Base-by-base conservation (phyloP, 1,140 invertebrate species). In the Drosophila mayri region DNA sequence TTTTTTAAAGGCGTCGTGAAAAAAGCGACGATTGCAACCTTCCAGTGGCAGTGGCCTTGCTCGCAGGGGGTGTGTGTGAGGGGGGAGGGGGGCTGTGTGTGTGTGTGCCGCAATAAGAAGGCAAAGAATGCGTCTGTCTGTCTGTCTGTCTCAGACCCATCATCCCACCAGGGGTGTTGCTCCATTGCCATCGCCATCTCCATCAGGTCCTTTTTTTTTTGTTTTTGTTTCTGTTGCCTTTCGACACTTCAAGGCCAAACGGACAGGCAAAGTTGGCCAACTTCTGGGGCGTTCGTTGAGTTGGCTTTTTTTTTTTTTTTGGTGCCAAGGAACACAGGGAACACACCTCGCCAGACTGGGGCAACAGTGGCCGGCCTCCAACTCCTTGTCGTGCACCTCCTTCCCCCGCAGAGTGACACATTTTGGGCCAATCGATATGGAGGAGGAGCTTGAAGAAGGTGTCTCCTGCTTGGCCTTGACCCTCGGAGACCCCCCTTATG, bases 181-280 rank as follows among this genome's bases (percentile, higher is more conserved):
- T 7, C n/a, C 47, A 9, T 28, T 1, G 22, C 50, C 50, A n/a
- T n/a, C n/a, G n/a, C n/a, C 47, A 54, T 22, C 32, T 22, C 50
- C 50, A 37, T 37, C 12, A 22, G 30, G 4, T 12, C 50, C 8
- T 8, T 30, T 30, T 30, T 54, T 41, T 55, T 46, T 25, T 25
- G 3, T 25, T 25, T 4, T 25, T 59, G 43, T 49, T 38, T 61
- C 50, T 54, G 67, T 46, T 78, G 54, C 47, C 54, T 75, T 75
- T 80, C 68, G 52, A 28, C 72, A 81, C 67, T 81, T 81, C 66
- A 65, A 81, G 79, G 79, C 68, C 79, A 81, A 58, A 28, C 60
- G 64, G 49, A 44, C 64, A 44, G 49, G n/a, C 46, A 2, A 57
- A 68, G 67, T 68, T 73, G 59, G 38, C 47, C 52, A 52, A 72